Base-by-base conservation (phyloP, 2,888 invertebrate species). In the Auanema freiburgensis region DNA sequence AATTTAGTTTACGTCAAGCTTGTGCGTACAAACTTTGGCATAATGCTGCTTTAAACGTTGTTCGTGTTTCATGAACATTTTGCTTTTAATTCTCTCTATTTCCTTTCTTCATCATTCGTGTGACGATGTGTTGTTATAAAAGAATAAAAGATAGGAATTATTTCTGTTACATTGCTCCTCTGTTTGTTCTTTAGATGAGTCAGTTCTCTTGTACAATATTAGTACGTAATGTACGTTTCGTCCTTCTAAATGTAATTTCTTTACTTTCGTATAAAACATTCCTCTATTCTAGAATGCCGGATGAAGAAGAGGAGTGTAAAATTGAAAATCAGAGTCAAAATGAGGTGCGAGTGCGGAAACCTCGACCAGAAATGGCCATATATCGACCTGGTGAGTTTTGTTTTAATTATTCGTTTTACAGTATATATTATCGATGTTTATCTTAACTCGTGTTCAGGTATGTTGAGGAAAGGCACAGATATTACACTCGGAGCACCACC, bases 361-460 rank as follows among this genome's bases (percentile, higher is more conserved):
- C 51, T 4, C 57, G 63, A n/a, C 57, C 57, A 12, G 63, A 63
- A 46, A 42, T 57, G 6, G 57, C 42, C 24, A 63, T 63, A 21
- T 63, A 63, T 52, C 42, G 63, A 44, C 63, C 63, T 12, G 57
- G 57, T 57, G 16, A 6, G 33, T 24, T 53, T 56, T n/a, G 40
- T 14, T 11, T 23, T n/a, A 44, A 50, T 44, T 18, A 46, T 55
- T 44, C 44, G 16, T 55, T 40, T 59, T 24, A 41, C 16, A 14
- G n/a, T 25, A 33, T 33, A 33, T 5, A 33, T 33, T 5, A 33
- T 33, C 33, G 33, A 33, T 33, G 33, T 33, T 33, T n/a, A n/a
- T n/a, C 21, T 46, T 8, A 46, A 8, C 8, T 46, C 16, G 6
- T 24, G 52, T 52, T 52, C 52, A 52, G 52, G 52, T n/a, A 23